Evolutionary conservation across 2,113 vertebrate species (phyloP).

Genomic region (Hydropotes inermis): DNA sequence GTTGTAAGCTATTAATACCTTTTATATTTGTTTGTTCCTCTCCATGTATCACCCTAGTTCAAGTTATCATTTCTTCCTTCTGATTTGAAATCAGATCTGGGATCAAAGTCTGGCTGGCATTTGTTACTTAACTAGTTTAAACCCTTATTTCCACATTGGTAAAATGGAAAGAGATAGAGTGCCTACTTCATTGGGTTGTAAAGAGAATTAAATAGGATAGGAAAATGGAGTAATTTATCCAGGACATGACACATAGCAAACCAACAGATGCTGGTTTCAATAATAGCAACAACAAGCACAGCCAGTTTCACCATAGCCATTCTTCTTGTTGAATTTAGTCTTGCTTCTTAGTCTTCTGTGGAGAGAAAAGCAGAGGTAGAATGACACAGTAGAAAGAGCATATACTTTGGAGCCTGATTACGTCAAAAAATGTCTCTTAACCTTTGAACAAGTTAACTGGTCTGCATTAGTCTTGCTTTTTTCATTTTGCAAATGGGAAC

Average conservation of each 20-base stretch:
- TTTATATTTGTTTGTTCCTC: background rate
- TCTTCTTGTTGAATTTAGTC: background rate
- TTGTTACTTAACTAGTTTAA: background rate
- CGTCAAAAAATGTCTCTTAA: background rate
- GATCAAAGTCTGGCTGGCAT: background rate
- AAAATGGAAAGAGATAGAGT: background rate
- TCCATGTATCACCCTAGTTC: background rate
- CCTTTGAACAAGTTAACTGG: background rate
- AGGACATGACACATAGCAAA: background rate
- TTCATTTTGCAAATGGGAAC: background rate
- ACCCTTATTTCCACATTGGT: background rate
- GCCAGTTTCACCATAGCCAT: background rate
- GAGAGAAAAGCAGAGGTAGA: background rate
- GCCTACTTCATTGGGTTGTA: background rate
- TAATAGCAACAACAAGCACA: background rate
- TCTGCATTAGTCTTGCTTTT: background rate
- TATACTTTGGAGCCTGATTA: background rate
- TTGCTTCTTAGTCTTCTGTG: background rate
- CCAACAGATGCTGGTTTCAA: background rate
- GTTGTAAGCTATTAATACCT: background rate
- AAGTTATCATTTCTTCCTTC: background rate
- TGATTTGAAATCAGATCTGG: background rate
- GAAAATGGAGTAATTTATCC: background rate
- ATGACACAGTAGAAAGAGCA: background rate
- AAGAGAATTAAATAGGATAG: background rate